Evolutionary conservation across 64 coral and sea anemone genomes (phyloP).

Genomic region (Pocillopora verrucosa): DNA sequence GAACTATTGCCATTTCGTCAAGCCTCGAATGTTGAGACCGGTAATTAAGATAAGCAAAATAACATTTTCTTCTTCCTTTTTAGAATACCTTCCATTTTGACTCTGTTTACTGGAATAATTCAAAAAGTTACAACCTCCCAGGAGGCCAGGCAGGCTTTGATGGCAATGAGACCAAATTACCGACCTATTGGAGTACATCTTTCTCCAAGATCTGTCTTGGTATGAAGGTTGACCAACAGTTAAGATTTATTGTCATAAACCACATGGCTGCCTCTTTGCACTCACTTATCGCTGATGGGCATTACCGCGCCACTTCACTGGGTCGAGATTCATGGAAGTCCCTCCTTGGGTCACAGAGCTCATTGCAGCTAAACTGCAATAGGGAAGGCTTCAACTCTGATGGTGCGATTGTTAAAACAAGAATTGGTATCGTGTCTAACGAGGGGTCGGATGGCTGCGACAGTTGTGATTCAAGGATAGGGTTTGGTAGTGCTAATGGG

Average conservation of each 20-base stretch:
- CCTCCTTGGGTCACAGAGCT: constrained; percentile 1
- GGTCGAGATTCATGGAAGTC: constrained; percentile 36
- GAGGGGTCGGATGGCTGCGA: constrained; percentile 3
- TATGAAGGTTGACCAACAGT: constrained; percentile 34
- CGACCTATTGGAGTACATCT: constrained; percentile 38
- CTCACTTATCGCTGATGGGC: constrained; percentile 41
- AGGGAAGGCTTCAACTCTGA: constrained; percentile 51
- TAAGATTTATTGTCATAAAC: background rate
- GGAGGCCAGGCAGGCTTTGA: constrained; percentile 14
- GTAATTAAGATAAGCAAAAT: too few species aligned
- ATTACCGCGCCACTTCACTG: constrained; percentile 21
- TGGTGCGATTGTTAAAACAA: background rate
- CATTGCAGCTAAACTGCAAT: constrained; percentile 26
- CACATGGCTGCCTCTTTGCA: constrained; percentile 25
- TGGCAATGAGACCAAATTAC: constrained; percentile 51
- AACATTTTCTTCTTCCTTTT: background rate
- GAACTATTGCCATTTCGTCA: too few species aligned
- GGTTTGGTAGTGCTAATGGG: background rate
- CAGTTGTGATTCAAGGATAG: constrained; percentile 20
- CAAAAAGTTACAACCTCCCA: constrained; percentile 12
- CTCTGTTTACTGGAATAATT: constrained; percentile 45
- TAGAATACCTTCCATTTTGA: constrained; percentile 49
- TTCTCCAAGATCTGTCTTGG: constrained; percentile 53
- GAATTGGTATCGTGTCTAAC: constrained; percentile 48
- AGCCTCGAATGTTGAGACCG: too few species aligned